phyloP scores from a whole-genome alignment of 92 coral and sea anemone genomes.

The Phenganax marumi region DNA sequence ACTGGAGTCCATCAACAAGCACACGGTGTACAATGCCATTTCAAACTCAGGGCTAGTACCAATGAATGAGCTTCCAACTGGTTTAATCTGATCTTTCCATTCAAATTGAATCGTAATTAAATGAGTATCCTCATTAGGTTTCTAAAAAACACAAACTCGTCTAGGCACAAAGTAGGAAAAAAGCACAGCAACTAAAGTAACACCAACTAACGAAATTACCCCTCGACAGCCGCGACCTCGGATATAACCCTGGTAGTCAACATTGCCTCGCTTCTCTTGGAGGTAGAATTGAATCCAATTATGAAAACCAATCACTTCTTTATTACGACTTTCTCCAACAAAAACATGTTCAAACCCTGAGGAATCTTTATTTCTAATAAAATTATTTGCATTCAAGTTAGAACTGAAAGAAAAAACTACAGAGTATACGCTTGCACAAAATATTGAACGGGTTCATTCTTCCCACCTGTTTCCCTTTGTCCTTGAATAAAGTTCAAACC shows the following conservation, averaged over 20 bases:
- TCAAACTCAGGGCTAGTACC: slow-evolving; percentile 99
- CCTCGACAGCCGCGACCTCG: slow-evolving; percentile 74
- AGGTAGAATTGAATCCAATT: slow-evolving; percentile 98
- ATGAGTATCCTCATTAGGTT: slow-evolving; percentile 73
- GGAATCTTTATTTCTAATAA: slow-evolving; percentile 67
- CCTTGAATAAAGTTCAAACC: slow-evolving; percentile 88
- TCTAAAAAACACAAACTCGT: slow-evolving; percentile 45
- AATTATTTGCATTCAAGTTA: neutral
- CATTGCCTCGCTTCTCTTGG: slow-evolving; percentile 80
- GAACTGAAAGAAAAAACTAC: neutral
- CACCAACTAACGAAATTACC: neutral
- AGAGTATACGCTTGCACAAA: neutral
- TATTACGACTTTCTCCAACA: slow-evolving; percentile 91
- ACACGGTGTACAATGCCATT: slow-evolving; percentile 85
- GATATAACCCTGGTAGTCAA: slow-evolving; percentile 92
- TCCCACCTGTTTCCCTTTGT: slow-evolving; percentile 74
- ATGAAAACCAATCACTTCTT: slow-evolving; percentile 89
- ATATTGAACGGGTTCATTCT: neutral
- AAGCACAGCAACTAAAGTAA: neutral
- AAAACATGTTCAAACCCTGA: slow-evolving; percentile 99
- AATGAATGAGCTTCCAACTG: slow-evolving; percentile 92
- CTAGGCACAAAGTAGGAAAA: neutral
- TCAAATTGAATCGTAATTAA: slow-evolving; percentile 81
- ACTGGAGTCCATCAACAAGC: slow-evolving; percentile 78
- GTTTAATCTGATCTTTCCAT: slow-evolving; percentile 86